Evolutionary conservation across 2,797 vertebrate species (phyloP).

Genomic region (Apogon talboti): DNA sequence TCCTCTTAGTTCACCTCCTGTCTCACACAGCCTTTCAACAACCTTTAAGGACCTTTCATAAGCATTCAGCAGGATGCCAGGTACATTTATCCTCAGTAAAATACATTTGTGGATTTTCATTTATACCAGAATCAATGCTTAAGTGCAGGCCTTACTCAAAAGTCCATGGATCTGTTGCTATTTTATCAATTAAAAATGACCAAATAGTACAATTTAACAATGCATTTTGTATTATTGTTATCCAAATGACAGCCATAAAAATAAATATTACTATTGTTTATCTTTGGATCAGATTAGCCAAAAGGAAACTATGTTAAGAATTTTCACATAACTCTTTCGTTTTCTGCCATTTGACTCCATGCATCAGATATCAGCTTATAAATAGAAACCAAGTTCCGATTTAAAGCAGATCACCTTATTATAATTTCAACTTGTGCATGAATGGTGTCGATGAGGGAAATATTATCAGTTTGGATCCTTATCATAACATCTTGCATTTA

Average conservation of each 20-base stretch:
- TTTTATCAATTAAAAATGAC: too few species aligned
- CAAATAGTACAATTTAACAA: not conserved
- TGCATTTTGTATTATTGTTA: not conserved
- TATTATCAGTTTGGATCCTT: not conserved
- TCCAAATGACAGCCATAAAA: not conserved
- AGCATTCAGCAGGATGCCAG: too few species aligned
- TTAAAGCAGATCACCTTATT: conserved; percentile 6
- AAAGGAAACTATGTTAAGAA: conserved; percentile 3
- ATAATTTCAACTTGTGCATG: not conserved
- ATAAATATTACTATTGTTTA: not conserved
- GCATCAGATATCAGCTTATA: not conserved
- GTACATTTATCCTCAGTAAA: too few species aligned
- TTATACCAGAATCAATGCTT: too few species aligned
- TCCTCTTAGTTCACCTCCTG: too few species aligned
- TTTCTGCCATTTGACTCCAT: conserved; percentile 7
- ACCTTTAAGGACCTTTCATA: too few species aligned
- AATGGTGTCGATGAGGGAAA: not conserved
- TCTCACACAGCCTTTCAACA: too few species aligned
- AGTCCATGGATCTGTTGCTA: too few species aligned
- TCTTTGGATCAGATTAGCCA: conserved; percentile 17
- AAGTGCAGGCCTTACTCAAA: too few species aligned
- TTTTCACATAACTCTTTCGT: not conserved
- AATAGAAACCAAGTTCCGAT: conserved; percentile 15
- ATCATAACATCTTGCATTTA: conserved; percentile 3
- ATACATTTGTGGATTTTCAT: too few species aligned